These are phyloP conservation scores for Sycophaga agraensis DNA, from an alignment of 1,140 invertebrate genomes.

Conservation along the genomic window DNA sequence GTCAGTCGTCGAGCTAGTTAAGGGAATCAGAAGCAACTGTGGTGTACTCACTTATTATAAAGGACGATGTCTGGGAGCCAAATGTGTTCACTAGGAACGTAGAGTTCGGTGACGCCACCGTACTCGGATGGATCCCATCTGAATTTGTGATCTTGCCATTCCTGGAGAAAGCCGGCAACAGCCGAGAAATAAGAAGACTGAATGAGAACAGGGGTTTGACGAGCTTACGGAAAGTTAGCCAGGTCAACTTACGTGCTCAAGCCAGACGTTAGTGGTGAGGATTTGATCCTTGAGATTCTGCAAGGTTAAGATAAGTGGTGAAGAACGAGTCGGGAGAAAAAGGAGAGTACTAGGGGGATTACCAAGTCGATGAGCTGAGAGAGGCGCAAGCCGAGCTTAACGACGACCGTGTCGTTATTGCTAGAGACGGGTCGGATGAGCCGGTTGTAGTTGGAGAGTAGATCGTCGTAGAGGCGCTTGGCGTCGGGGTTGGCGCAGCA, in stretches of 20 bases:
- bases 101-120: constrained; percentile 89
- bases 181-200: not conserved
- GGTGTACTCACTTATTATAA: constrained; percentile 87
- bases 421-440: constrained; percentile 91
- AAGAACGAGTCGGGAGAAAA: not conserved
- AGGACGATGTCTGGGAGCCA: constrained; percentile 95
- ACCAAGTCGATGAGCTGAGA: constrained; percentile 96
- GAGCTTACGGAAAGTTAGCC: not conserved
- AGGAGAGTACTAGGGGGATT: constrained; percentile 50
- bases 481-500: constrained; percentile 78
- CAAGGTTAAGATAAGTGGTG: constrained; percentile 38
- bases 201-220: too few species aligned
- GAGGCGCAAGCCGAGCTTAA: constrained; percentile 86
- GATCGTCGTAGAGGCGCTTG: constrained; percentile 90
- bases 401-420: constrained; percentile 89
- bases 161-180: constrained; percentile 56
- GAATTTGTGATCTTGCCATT: constrained; percentile 97
- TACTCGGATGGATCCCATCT: constrained; percentile 94
- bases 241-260: constrained; percentile 81
- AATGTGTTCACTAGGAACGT: constrained; percentile 90
- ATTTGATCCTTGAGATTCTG: constrained; percentile 97
- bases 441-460: constrained; percentile 95
- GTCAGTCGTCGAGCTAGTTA: not conserved
- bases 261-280: constrained; percentile 93
- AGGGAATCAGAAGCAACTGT: too few species aligned